Evolutionary conservation across 2,113 vertebrate genomes (phyloP), one percentile per base, ranked within the genome.

Genomic region (Acrocephalus kingi): DNA sequence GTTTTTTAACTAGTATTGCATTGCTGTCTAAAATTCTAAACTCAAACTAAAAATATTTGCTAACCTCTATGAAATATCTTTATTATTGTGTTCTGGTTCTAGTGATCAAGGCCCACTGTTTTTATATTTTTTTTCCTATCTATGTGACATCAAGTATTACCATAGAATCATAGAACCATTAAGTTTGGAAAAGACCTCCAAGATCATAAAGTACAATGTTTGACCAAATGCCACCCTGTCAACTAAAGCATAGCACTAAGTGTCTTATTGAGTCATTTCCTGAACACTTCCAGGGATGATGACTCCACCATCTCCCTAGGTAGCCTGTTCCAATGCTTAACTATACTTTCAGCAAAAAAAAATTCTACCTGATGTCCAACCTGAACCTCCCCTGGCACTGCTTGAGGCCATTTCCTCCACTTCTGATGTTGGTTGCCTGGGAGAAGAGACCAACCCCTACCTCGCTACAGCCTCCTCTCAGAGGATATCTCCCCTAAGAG

Each of bases 1-100:
- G 27, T 37, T 76, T 86, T 85, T 74, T 7, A 86, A 75, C 33
- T 75, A 58, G 20, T 39, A 49, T 58, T 92, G 33, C 25, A 73
- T 37, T 89, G 55, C 18, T 81, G 25, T 51, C 43, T 90, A 80
- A 43, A 92, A 71, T 75, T 80, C 24, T 82, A 59, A 78, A 89
- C 9, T 55, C 6, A 2, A 72, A 79, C 6, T 30, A 56, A 71
- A 82, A 56, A 45, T 63, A 71, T 59, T 68, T 84, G 4, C 35
- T 63, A 27, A 59, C 5, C 2, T 78, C 28, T 71, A 8, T 39
- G 33, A 91, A 80, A 68, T 61, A 39, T 31, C 24, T 72, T 59
- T 43, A 68, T 37, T 10, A n/a, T 31, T 81, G 8, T 59, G 15
- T 39, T 71, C 24, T 86, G 21, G 7, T 84, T 90, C 39, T 73